Evolutionary conservation across 1,140 invertebrate species (phyloP).

Genomic region (Drosophila orosa): DNA sequence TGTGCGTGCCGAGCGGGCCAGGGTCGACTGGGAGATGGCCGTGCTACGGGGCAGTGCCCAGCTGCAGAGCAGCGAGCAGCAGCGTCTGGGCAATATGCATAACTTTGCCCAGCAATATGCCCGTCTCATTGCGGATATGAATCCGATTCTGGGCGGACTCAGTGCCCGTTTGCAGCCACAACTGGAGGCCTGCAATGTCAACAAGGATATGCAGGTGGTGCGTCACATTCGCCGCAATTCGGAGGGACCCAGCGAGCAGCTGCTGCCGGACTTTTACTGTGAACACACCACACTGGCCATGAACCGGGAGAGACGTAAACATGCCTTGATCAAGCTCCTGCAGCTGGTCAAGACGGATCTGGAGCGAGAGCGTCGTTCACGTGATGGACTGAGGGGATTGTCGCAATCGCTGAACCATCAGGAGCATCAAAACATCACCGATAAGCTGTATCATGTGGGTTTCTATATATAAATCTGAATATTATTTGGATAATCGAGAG

Average conservation of each 20-base stretch:
- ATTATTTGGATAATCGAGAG: too few species aligned
- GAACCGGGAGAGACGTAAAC: conserved; percentile 94
- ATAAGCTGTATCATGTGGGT: conserved; percentile 94
- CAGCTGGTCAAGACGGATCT: conserved; percentile 93
- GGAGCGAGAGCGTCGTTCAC: conserved; percentile 93
- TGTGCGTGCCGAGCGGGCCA: conserved; percentile 93
- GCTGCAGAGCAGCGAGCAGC: conserved; percentile 94
- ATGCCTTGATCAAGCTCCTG: conserved; percentile 92
- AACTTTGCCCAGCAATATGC: conserved; percentile 91
- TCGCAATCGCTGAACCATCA: conserved; percentile 95
- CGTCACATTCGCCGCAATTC: conserved; percentile 83
- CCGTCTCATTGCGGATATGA: conserved; percentile 90
- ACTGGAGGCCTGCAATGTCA: conserved; percentile 79
- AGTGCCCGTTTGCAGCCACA: conserved; percentile 66
- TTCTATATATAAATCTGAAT: too few species aligned
- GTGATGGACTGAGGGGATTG: conserved; percentile 94
- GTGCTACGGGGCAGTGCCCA: conserved; percentile 91
- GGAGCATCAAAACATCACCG: conserved; percentile 95
- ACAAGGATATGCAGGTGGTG: conserved; percentile 81
- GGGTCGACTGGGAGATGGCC: conserved; percentile 96
- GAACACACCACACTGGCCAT: conserved; percentile 96
- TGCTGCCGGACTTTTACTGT: conserved; percentile 96
- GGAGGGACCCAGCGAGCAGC: conserved; percentile 89
- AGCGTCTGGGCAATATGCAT: conserved; percentile 92
- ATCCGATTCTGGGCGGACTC: conserved; percentile 88